Conservation (phyloP, 2,113 vertebrate genomes). For the Lampris incognitus region DNA sequence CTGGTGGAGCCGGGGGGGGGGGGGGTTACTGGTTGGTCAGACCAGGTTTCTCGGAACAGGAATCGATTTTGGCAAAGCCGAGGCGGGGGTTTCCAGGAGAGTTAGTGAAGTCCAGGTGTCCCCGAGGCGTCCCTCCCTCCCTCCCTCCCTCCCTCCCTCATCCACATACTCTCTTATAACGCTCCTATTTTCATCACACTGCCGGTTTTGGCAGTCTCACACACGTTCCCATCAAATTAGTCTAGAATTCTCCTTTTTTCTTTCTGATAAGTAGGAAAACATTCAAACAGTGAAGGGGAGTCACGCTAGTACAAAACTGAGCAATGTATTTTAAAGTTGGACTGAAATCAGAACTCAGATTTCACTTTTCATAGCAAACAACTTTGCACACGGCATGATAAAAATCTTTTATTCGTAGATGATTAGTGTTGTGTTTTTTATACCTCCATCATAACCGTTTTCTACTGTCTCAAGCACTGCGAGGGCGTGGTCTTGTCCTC, state of each 20-base stretch:
- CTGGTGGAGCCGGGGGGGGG: neutral
- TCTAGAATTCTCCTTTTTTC: too few relatives aligned
- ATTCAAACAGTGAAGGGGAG: neutral
- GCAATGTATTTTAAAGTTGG: too few relatives aligned
- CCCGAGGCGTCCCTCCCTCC: slow-evolving; percentile 12
- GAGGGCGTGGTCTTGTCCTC: too few relatives aligned
- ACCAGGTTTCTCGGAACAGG: too few relatives aligned
- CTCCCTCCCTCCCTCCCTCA: slow-evolving; percentile 30
- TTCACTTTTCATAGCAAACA: too few relatives aligned
- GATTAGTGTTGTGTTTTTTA: too few relatives aligned
- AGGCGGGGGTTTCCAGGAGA: neutral
- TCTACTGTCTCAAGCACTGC: too few relatives aligned
- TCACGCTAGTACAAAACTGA: neutral
- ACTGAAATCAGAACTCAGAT: too few relatives aligned
- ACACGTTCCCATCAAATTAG: slow-evolving; percentile 23
- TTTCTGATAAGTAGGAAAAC: neutral
- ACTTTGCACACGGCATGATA: too few relatives aligned
- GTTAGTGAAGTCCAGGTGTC: neutral
- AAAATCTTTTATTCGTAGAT: too few relatives aligned
- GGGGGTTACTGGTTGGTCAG: neutral
- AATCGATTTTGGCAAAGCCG: too few relatives aligned
- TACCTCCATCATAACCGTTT: too few relatives aligned
- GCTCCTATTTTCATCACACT: neutral
- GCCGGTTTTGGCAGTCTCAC: slow-evolving; percentile 51
- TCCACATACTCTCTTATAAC: slow-evolving; percentile 11